phyloP scores from a whole-genome alignment of 92 coral and sea anemone species.

The Umimayanthus kanabou region DNA sequence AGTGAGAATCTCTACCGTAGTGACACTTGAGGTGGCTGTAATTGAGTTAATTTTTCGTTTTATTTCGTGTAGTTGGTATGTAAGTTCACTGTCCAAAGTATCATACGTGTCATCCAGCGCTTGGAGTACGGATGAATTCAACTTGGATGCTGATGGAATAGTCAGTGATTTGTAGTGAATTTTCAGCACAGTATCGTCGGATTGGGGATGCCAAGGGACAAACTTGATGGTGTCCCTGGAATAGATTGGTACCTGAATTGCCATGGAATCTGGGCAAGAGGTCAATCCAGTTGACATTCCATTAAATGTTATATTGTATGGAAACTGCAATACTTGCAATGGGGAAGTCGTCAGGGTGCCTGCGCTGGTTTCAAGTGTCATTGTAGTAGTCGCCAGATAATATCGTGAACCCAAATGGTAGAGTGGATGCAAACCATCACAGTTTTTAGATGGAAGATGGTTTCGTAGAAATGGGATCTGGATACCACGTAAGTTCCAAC shows the following conservation, averaged over 20 bases:
- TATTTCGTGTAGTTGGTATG: not conserved
- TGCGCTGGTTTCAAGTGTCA: conserved; percentile 14
- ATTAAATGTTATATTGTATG: conserved; percentile 45
- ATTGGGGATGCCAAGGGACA: conserved; percentile 3
- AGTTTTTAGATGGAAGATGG: conserved; percentile 34
- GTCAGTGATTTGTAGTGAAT: not conserved
- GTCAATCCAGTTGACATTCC: conserved; percentile 40
- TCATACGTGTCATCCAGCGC: conserved; percentile 7
- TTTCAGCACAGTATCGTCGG: not conserved
- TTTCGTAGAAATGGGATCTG: conserved; percentile 40
- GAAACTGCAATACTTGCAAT: conserved; percentile 49
- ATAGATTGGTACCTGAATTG: conserved; percentile 41
- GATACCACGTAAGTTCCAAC: conserved; percentile 38
- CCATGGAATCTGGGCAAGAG: conserved; percentile 44
- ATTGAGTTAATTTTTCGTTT: not conserved
- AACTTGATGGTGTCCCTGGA: conserved; percentile 8
- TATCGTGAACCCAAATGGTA: conserved; percentile 53
- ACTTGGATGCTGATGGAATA: not conserved
- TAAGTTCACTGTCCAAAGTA: not conserved
- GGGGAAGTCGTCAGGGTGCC: conserved; percentile 44
- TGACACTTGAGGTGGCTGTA: not conserved
- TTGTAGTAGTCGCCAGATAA: conserved; percentile 44
- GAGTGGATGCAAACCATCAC: conserved; percentile 42
- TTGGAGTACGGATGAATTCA: not conserved
- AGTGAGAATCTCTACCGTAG: not conserved